Evolutionary conservation across 1,140 invertebrate species (phyloP), one percentile per base, ranked within the genome.

Genomic region (Monomorium pharaonis): DNA sequence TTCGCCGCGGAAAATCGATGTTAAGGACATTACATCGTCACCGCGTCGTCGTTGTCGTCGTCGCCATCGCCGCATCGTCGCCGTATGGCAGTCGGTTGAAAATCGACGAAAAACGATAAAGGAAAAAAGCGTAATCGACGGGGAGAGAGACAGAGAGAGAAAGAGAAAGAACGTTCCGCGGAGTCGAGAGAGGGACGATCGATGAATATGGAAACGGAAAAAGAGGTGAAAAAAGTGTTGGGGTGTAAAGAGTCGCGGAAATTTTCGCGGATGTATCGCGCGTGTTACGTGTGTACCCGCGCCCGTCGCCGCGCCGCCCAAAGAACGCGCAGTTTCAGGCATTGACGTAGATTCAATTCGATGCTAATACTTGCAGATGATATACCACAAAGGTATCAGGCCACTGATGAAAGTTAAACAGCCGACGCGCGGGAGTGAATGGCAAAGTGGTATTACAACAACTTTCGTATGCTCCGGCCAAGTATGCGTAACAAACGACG

Each of bases 341-440:
- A 86, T 49, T 51, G 85, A 84, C 56, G 67, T 84, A 72, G 21
- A 86, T 67, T 84, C 70, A 75, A 87, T 76, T 87, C 37, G 49
- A 85, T 81, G 86, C 62, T 84, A 87, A 87, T 87, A 24, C 72
- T 85, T 87, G 70, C 86, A 67, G 65, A 85, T 86, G 69, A 87
- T 85, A 87, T 87, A 72, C 81, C 58, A 62, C 81, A 84, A 77
- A 83, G 78, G 78, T 83, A 83, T 83, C 78, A 83, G 67, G 78
- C 78, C 78, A 83, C 78, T 74, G 78, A 83, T 83, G 67, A 83
- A 83, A 83, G 78, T 83, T 83, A 83, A 83, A 83, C 67, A 83
- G 78, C 51, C 18, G 49, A 65, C 58, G 37, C 63, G 77, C 78
- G 67, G 67, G 18, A 83, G 51, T 12, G 67, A 83, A 83, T 83